Base-by-base conservation (phyloP, 2,113 vertebrate species). In the Agelaius phoeniceus region DNA sequence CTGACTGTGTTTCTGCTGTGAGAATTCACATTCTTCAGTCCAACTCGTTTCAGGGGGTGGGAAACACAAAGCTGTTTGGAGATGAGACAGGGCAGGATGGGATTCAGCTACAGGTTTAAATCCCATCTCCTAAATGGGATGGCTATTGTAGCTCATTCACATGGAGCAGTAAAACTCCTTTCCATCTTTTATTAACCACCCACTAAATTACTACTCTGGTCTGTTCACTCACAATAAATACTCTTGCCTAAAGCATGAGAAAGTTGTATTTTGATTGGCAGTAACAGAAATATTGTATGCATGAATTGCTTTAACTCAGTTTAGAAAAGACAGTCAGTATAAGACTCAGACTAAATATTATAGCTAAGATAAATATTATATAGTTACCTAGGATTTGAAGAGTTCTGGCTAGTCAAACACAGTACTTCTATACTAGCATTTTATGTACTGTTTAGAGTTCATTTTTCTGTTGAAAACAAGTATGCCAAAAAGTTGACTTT, bases 121-220 rank as follows among this genome's bases (percentile, higher is more conserved):
- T 73, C 72, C 44, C 2, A 1, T 37, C 26, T 90, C 35, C 43
- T 71, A 6, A 10, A 5, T 51, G n/a, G 87, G 21, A 19, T 71
- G 6, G 22, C 41, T 27, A 14, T 27, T 51, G 24, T 59, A 48
- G 15, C 23, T 93, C 33, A 31, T 67, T 91, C 48, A 63, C 0
- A 0, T 63, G 57, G 21, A 54, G 26, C 44, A 51, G 35, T 84
- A 78, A 78, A 91, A 87, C 51, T 84, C 31, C 7, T 82, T 26
- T 57, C 27, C 41, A 48, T 61, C 54, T 92, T 78, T 63, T 90
- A 57, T 90, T 95, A 35, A 79, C n/a, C 4, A 37, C 7, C 4
- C 31, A 57, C 19, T 91, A 57, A 93, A 85, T 91, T 82, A 68
- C 91, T 96, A 79, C 76, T 85, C 31, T 51, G 15, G 3, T 55